Evolutionary conservation across 2,113 vertebrate genomes (phyloP).

Genomic region (Antechinus flavipes): DNA sequence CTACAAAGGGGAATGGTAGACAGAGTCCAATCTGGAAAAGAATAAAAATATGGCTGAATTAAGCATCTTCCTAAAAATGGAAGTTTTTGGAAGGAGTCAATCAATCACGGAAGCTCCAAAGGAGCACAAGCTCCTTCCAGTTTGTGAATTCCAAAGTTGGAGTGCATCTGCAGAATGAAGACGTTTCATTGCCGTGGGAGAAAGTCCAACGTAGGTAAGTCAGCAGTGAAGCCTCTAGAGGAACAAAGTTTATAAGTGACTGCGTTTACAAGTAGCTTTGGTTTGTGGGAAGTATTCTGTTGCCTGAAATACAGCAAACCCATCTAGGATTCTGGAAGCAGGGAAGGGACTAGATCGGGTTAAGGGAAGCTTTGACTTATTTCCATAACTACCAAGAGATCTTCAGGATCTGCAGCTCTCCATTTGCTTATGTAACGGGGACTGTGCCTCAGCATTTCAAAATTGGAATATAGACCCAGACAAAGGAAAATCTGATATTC

Average conservation of each 20-base stretch:
- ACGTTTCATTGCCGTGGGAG: background rate
- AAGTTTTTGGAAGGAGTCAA: background rate
- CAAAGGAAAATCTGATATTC: background rate
- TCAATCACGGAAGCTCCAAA: background rate
- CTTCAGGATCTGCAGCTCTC: background rate
- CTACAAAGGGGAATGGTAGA: background rate
- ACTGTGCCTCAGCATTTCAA: background rate
- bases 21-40: background rate
- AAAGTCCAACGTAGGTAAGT: background rate
- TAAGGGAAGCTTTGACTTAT: background rate
- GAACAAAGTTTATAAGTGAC: background rate
- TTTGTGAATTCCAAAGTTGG: background rate
- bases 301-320: background rate
- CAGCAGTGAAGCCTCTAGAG: background rate
- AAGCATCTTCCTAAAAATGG: background rate
- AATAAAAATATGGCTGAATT: background rate
- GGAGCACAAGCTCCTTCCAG: background rate
- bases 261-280: background rate
- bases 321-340: background rate
- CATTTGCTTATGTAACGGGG: background rate
- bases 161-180: background rate
- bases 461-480: background rate
- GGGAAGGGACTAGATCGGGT: background rate
- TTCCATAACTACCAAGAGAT: background rate
- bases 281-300: background rate